These are phyloP conservation scores for Drosophila flavopinicola DNA, from an alignment of 2,888 invertebrate genomes.

Conservation along the genomic window DNA sequence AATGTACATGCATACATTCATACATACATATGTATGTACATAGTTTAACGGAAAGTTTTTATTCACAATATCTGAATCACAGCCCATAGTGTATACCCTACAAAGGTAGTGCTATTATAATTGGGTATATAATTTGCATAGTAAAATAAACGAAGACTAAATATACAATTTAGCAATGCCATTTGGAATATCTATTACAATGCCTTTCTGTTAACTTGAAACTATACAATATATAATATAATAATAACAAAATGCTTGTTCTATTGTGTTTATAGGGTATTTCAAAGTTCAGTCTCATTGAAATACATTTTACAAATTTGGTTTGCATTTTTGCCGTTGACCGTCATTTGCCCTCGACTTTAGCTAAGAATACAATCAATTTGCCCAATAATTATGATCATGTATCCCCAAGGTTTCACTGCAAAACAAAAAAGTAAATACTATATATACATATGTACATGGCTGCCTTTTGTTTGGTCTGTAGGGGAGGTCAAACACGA, in stretches of 20 bases:
- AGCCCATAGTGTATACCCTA: slow-evolving; percentile 17
- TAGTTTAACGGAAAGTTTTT: slow-evolving; percentile 59
- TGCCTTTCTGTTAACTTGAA: no score
- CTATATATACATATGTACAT: background rate
- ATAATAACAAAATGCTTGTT: no score
- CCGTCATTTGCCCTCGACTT: slow-evolving; percentile 46
- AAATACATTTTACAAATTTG: background rate
- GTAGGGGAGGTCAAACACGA: slow-evolving; percentile 42
- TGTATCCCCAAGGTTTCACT: slow-evolving; percentile 43
- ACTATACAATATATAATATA: no score
- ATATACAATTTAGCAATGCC: no score
- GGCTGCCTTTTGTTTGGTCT: slow-evolving; percentile 13
- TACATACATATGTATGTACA: background rate
- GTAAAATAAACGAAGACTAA: no score
- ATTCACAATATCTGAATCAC: slow-evolving; percentile 38
- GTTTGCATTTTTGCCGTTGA: slow-evolving; percentile 13
- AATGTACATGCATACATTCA: background rate
- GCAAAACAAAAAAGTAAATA: slow-evolving; percentile 15
- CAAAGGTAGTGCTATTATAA: background rate
- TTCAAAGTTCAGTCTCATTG: background rate
- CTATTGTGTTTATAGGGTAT: slow-evolving; percentile 13
- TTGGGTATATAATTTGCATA: background rate
- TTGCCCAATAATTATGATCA: slow-evolving; percentile 23
- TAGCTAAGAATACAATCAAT: slow-evolving; percentile 8
- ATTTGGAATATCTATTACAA: no score